Conservation (phyloP, 2,113 vertebrate genomes). For the Mustela lutreola region DNA sequence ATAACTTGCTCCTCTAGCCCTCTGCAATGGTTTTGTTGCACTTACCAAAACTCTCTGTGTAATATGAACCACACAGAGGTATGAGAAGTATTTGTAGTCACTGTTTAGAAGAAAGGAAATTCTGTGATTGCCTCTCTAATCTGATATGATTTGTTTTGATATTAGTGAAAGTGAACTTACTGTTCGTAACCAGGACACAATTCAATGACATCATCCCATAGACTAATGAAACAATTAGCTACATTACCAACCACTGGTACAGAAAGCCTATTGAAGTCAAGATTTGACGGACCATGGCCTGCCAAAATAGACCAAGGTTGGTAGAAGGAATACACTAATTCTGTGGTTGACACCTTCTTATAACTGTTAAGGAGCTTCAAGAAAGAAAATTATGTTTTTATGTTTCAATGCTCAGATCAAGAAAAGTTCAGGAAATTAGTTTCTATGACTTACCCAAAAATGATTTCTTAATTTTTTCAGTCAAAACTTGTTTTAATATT, state of each 20-base stretch:
- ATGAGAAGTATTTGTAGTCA: background rate
- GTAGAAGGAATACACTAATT: background rate
- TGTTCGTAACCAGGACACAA: background rate
- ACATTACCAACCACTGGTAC: background rate
- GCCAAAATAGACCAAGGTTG: background rate
- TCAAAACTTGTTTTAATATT: background rate
- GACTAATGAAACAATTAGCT: background rate
- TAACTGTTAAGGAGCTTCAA: background rate
- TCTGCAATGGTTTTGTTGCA: background rate
- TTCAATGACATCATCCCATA: background rate
- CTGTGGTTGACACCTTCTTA: background rate
- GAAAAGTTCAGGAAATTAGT: background rate
- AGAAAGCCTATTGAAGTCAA: background rate
- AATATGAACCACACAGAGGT: background rate
- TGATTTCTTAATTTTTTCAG: background rate
- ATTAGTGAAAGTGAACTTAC: background rate
- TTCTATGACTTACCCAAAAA: background rate
- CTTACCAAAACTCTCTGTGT: background rate
- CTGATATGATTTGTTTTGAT: background rate
- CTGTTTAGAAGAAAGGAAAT: background rate
- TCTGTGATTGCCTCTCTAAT: background rate
- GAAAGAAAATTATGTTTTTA: background rate
- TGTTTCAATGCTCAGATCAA: background rate
- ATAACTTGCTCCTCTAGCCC: background rate
- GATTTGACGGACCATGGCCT: background rate